phyloP scores from a whole-genome alignment of 2,888 invertebrate genomes.

The Drosophila emarginata region DNA sequence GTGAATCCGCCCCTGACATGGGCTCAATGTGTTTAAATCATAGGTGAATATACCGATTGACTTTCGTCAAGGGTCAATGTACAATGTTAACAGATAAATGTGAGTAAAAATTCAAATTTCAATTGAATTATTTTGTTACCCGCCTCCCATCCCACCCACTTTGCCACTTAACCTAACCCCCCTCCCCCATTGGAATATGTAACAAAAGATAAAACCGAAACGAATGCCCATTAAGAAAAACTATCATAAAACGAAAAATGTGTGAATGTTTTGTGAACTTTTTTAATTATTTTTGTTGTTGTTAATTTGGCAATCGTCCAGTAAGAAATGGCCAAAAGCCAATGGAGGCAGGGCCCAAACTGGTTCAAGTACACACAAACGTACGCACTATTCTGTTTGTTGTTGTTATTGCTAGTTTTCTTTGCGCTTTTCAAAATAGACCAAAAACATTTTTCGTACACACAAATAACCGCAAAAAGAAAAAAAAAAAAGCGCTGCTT shows the following conservation, averaged over 20 bases:
- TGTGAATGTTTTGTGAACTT: background rate
- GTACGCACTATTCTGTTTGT: background rate
- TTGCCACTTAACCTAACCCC: background rate
- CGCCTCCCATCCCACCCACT: background rate
- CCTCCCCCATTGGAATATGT: background rate
- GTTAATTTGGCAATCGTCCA: conserved; percentile 58
- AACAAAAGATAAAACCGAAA: conserved; percentile 5
- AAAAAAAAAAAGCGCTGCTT: background rate
- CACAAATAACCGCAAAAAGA: background rate
- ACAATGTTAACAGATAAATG: background rate
- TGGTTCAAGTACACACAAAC: conserved; percentile 39
- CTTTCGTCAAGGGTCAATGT: background rate
- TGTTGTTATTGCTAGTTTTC: background rate
- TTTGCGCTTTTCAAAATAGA: conserved; percentile 8
- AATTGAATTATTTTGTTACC: background rate
- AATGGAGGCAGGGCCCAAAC: conserved; percentile 63
- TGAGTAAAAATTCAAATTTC: conserved; percentile 1
- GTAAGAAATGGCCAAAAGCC: conserved; percentile 27
- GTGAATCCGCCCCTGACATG: background rate
- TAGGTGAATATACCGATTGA: background rate
- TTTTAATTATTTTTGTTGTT: background rate
- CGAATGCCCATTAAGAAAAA: background rate
- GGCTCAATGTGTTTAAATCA: background rate
- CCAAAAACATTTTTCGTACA: background rate
- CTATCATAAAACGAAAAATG: background rate